Evolutionary conservation across 2,113 vertebrate genomes (phyloP).

Genomic region (Hippocampus guttulatus): DNA sequence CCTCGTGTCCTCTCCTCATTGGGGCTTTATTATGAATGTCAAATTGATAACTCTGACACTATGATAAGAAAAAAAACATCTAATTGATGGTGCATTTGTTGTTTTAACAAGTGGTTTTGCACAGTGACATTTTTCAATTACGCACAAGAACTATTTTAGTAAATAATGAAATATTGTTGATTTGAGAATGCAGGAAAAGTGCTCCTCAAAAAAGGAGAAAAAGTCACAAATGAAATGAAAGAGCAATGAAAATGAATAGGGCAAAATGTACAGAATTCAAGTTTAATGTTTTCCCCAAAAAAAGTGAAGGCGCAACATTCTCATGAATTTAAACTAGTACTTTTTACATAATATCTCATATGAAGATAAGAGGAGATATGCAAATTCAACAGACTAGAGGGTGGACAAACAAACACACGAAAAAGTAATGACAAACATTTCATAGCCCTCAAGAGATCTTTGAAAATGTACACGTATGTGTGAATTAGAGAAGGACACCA

Average conservation of each 20-base stretch:
- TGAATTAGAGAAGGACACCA: constrained; percentile 13
- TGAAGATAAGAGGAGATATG: constrained; percentile 62
- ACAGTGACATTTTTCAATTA: too few species aligned
- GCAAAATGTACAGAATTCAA: constrained; percentile 55
- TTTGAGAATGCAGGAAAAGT: not conserved
- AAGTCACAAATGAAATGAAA: too few species aligned
- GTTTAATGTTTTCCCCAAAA: constrained; percentile 65
- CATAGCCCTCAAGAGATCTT: constrained; percentile 63
- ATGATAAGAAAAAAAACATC: not conserved
- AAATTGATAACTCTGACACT: too few species aligned
- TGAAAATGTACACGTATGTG: constrained; percentile 12
- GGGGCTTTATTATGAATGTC: too few species aligned
- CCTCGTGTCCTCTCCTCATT: too few species aligned
- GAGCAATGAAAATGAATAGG: constrained; percentile 1
- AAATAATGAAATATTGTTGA: not conserved
- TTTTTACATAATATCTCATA: constrained; percentile 47
- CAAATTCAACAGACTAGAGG: constrained; percentile 37
- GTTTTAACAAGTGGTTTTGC: not conserved
- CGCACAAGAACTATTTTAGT: too few species aligned
- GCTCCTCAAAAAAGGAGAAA: not conserved
- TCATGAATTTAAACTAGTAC: constrained; percentile 47
- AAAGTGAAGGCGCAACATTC: constrained; percentile 61
- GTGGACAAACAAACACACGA: constrained; percentile 27
- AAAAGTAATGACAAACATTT: constrained; percentile 43
- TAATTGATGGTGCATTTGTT: not conserved